Conservation (phyloP, 2,888 invertebrate species). For the Dione vanillae region DNA sequence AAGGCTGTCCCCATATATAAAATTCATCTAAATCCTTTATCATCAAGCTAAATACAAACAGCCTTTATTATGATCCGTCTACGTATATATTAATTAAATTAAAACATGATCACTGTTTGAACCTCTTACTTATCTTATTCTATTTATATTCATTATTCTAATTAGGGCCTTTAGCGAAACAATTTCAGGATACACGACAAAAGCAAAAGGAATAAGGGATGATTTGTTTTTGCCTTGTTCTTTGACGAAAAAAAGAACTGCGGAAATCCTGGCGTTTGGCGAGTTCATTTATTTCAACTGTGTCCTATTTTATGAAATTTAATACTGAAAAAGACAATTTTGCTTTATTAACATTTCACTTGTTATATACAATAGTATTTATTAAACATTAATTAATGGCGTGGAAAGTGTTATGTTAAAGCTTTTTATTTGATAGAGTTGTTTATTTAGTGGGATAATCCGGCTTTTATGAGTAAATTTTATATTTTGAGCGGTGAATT, state of each 20-base stretch:
- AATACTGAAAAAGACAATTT: slow-evolving; percentile 30
- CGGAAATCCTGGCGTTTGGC: slow-evolving; percentile 47
- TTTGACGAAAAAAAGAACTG: slow-evolving; percentile 39
- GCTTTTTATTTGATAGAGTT: no score
- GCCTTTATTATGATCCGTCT: no score
- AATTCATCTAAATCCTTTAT: no score
- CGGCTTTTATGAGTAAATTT: no score
- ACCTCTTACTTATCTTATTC: neutral
- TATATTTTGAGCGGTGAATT: no score
- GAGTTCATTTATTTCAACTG: slow-evolving; percentile 58
- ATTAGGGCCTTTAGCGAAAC: slow-evolving; percentile 46
- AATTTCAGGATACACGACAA: slow-evolving; percentile 53
- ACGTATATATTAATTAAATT: neutral
- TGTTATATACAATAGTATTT: neutral
- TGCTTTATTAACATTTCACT: slow-evolving; percentile 21
- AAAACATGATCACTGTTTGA: neutral
- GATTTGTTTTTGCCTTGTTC: slow-evolving; percentile 56
- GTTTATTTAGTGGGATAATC: no score
- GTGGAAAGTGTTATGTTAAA: no score
- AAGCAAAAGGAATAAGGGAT: slow-evolving; percentile 54
- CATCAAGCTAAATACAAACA: no score
- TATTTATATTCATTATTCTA: slow-evolving; percentile 38
- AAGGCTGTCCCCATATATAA: no score
- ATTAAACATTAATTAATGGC: no score
- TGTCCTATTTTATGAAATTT: slow-evolving; percentile 40